These are phyloP conservation scores for Cichladusa arquata DNA, from an alignment of 2,113 vertebrate genomes.

Conservation along the genomic window DNA sequence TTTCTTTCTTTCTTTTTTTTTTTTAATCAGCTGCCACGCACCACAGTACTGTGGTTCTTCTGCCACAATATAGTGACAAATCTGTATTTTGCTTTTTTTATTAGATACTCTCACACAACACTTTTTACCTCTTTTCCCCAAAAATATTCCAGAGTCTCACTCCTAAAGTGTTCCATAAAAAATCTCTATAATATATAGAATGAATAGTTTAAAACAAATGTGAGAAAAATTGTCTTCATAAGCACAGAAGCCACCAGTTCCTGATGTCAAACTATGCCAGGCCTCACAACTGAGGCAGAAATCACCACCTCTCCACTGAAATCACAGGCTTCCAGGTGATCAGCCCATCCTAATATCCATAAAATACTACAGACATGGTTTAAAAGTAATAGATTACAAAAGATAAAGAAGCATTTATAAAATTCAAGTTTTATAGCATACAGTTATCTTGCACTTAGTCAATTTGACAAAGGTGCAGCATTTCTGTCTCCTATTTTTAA, in stretches of 20 bases:
- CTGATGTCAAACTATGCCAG: not conserved
- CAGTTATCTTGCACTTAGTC: not conserved
- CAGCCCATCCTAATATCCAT: not conserved
- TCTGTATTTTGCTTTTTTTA: not conserved
- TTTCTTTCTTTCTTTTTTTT: not conserved
- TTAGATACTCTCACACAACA: not conserved
- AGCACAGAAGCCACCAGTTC: not conserved
- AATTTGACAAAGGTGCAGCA: not conserved
- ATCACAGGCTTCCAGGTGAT: not conserved
- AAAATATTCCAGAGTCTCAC: not conserved
- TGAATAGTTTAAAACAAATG: not conserved
- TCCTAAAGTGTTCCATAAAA: not conserved
- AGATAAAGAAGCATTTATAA: not conserved
- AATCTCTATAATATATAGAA: not conserved
- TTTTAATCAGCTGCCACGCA: fast-evolving
- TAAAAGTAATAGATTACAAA: not conserved
- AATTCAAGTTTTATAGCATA: not conserved
- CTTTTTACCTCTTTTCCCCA: not conserved
- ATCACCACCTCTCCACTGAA: not conserved
- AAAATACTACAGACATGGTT: not conserved
- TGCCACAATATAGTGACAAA: not conserved
- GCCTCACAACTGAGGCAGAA: not conserved
- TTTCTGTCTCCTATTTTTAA: not conserved
- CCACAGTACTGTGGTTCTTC: not conserved
- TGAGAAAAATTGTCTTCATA: not conserved